Percentiles rank a stretch among this genome's conserved stretches.
Evolutionary conservation across 2,797 vertebrate species (phyloP).

Genomic region (Molossus molossus): DNA sequence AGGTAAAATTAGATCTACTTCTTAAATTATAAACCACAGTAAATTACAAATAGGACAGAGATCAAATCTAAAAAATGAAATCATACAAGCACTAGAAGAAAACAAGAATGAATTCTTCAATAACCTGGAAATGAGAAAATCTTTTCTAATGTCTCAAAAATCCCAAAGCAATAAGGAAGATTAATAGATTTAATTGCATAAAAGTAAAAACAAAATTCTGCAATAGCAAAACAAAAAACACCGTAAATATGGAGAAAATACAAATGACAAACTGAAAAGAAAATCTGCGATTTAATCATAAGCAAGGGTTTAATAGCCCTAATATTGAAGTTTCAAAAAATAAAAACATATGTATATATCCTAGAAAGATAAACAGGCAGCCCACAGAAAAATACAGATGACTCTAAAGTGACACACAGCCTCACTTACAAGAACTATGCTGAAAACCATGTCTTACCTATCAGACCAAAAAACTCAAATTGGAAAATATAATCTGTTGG

Average conservation of each 20-base stretch:
- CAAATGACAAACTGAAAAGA: conserved; percentile 23
- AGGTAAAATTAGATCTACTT: conserved; percentile 21
- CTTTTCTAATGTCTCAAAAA: conserved; percentile 46
- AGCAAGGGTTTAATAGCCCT: background rate
- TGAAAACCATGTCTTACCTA: background rate
- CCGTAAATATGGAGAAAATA: background rate
- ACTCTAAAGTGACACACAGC: background rate
- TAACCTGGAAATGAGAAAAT: conserved; percentile 8
- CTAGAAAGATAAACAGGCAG: background rate
- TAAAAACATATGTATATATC: background rate
- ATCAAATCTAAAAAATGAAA: conserved; percentile 11
- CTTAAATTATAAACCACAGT: background rate
- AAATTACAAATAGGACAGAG: conserved; percentile 17
- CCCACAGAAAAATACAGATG: background rate
- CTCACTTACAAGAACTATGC: background rate
- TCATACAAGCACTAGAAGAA: background rate
- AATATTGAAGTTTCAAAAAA: conserved; percentile 8
- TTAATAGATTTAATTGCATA: background rate
- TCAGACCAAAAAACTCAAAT: background rate
- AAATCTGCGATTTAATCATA: background rate
- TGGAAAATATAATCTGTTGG: background rate
- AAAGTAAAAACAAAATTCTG: conserved; percentile 47
- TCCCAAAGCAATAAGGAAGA: background rate
- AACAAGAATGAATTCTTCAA: conserved; percentile 3
- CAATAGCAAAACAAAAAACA: background rate